Evolutionary conservation across 2,888 invertebrate species (phyloP), one percentile per base, ranked within the genome.

Genomic region (Cheilosia soror): DNA sequence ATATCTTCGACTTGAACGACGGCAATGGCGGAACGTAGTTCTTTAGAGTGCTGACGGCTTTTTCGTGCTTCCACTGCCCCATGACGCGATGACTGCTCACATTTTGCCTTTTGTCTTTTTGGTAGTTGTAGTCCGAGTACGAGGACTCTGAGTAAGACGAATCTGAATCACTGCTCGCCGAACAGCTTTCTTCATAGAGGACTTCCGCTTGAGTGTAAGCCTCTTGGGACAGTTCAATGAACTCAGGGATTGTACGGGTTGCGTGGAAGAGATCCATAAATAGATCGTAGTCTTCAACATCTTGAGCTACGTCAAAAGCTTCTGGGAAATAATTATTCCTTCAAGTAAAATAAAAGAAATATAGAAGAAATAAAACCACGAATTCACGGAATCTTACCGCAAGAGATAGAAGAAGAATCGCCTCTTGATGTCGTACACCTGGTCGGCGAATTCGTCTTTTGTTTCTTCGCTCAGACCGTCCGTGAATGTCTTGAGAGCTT

Each of bases 391-490:
- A 40, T 7, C 87, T 88, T 88, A 96, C 96, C 97, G 95, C 15
- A 98, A 93, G 62, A 98, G 92, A 89, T 96, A 96, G 90, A 98
- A 97, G 90, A 97, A 98, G 93, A 97, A 97, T 88, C 97, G 94
- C 88, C 98, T 93, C 0, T 98, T 97, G 47, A 98, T 93, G 90
- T 97, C 96, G 88, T 96, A 95, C 7, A 98, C 94, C 90, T 96
- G 94, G 90, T 95, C 96, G 51, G 96, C 95, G 91, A 95, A 97
- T 90, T 95, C 95, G 87, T 95, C 94, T 88, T 95, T 94, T 0
- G 95, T 94, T 15, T 95, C 94, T 85, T 95, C 94, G 71, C 95
- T 95, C 55, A 96, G 93, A 0, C 94, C 93, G 31, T 94, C 93
- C 11, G 97, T 95, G 92, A 95, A 98, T 83, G 96, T 95, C 42